Percentiles rank a stretch among this genome's conserved stretches.
Conservation (phyloP, 1,140 invertebrate species). For the Liolophura sinensis region DNA sequence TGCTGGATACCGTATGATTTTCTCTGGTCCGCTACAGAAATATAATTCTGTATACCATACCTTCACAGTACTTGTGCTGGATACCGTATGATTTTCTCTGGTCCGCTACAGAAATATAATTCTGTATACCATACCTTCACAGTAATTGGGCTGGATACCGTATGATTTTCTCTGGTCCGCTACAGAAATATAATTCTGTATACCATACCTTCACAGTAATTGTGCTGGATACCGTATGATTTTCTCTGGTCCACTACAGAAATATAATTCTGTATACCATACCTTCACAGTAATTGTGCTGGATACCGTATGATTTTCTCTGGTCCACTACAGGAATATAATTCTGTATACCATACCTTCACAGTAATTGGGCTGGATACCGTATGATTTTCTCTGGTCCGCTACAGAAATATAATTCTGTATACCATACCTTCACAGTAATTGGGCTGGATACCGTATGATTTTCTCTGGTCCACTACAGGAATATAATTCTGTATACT, state of each 20-base stretch:
- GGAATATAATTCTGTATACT: neutral
- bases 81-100: conserved; percentile 84
- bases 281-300: too few species aligned
- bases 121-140: neutral
- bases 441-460: conserved; percentile 73
- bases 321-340: too few species aligned
- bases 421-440: conserved; percentile 67
- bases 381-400: too few species aligned
- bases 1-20: conserved; percentile 69
- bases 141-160: neutral
- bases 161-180: neutral
- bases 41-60: conserved; percentile 31
- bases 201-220: conserved; percentile 72
- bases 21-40: too few species aligned
- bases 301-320: too few species aligned
- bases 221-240: conserved; percentile 77
- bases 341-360: too few species aligned
- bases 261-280: conserved; percentile 47
- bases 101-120: conserved; percentile 76
- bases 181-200: too few species aligned
- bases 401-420: too few species aligned
- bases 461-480: neutral
- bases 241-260: conserved; percentile 88
- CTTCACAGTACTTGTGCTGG: conserved; percentile 75
- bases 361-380: too few species aligned